Evolutionary conservation across 2,888 invertebrate species (phyloP), one percentile per base, ranked within the genome.

Genomic region (Abrostola tripartita): DNA sequence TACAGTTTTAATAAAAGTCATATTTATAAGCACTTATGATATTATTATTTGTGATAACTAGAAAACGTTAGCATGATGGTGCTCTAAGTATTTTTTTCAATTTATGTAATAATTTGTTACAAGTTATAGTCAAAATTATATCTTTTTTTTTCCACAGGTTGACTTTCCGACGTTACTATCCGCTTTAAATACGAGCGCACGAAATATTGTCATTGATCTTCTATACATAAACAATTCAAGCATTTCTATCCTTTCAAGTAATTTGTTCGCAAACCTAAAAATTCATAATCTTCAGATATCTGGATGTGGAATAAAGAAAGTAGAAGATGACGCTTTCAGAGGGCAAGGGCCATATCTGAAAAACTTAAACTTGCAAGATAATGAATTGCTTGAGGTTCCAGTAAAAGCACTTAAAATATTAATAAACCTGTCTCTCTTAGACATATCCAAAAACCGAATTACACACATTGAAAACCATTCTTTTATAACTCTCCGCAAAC

Each of bases 201-300:
- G 95, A 71, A 95, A 95, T 76, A 96, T 96, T 60, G 95, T 96
- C 55, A 95, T 98, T 76, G 98, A 98, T 90, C 95, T 98, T 73
- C 95, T 98, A 44, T 98, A 98, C 89, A 96, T 98, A 68, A 98
- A 98, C 92, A 98, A 98, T 92, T 97, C 98, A 57, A 97, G 97
- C 40, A 96, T 98, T 56, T 95, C 95, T 38, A 92, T 94, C 58
- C 92, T 98, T 56, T 95, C 95, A 53, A 96, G 97, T 81, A 95
- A 96, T 70, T 95, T 97, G 71, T 96, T 98, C 81, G 88, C 92
- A 37, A 96, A 96, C 82, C 92, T 98, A 58, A 96, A 95, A 84
- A 96, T 98, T 83, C 96, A 97, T 84, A 98, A 98, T 89, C 95
- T 98, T 57, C 98, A 98, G 92, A 95, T 98, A 81, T 98, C 98